Percentiles rank a stretch among this genome's conserved stretches.
Conservation (phyloP, 1,140 invertebrate species). For the Drosophila erecta region DNA sequence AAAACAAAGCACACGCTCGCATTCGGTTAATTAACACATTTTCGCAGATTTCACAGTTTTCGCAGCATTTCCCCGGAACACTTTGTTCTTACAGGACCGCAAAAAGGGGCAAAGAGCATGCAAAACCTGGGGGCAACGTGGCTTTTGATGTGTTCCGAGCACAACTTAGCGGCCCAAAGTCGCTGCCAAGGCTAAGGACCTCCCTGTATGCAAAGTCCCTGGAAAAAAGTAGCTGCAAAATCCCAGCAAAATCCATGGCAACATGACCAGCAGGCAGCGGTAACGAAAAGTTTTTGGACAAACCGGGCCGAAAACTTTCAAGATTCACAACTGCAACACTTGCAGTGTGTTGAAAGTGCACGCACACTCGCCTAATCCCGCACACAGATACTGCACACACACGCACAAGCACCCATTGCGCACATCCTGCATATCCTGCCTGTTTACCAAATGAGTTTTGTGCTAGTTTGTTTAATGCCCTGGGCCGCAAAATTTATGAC, state of each 20-base stretch:
- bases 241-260: slow-evolving; percentile 52
- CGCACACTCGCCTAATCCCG: slow-evolving; percentile 19
- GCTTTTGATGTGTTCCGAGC: slow-evolving; percentile 64
- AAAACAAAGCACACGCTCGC: slow-evolving; percentile 28
- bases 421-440: slow-evolving; percentile 73
- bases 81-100: slow-evolving; percentile 3
- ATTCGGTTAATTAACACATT: slow-evolving; percentile 70
- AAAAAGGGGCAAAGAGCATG: slow-evolving; percentile 28
- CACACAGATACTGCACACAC: slow-evolving; percentile 17
- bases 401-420: slow-evolving; percentile 24
- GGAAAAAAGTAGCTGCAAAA: slow-evolving; percentile 14
- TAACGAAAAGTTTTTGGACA: slow-evolving; percentile 63
- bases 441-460: slow-evolving; percentile 78
- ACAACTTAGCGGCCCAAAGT: slow-evolving; percentile 53
- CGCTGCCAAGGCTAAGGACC: slow-evolving; percentile 47
- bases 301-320: slow-evolving; percentile 68
- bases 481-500: slow-evolving; percentile 52
- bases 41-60: slow-evolving; percentile 56
- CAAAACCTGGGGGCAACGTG: slow-evolving; percentile 46
- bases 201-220: slow-evolving; percentile 34
- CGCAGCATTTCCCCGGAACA: slow-evolving; percentile 38
- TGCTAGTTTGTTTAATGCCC: slow-evolving; percentile 72
- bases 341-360: slow-evolving; percentile 63
- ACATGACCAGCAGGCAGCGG: slow-evolving; percentile 61
- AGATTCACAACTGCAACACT: slow-evolving; percentile 79